These are phyloP conservation scores for Prunella himalayana DNA, from an alignment of 2,113 vertebrate genomes.

Conservation along the genomic window DNA sequence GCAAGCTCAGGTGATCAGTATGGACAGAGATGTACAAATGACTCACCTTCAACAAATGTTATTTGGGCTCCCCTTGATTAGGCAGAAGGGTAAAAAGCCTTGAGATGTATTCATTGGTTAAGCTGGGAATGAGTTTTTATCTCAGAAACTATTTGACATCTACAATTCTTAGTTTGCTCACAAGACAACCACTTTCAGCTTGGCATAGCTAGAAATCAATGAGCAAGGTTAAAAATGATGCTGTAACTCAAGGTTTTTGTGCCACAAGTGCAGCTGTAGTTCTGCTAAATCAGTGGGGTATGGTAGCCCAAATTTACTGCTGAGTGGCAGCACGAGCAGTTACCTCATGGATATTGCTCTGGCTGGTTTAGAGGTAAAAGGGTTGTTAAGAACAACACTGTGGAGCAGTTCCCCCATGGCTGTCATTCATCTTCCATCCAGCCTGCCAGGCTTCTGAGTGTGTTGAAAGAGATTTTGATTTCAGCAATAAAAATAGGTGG, in stretches of 20 bases:
- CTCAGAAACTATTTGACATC: background rate
- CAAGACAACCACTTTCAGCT: background rate
- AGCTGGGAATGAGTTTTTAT: background rate
- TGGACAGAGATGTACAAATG: background rate
- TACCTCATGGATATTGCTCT: slow-evolving; percentile 22
- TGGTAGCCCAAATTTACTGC: background rate
- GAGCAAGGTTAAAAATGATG: background rate
- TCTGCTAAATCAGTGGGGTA: background rate
- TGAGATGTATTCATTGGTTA: background rate
- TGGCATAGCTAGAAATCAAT: background rate
- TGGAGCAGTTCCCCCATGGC: background rate
- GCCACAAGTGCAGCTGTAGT: background rate
- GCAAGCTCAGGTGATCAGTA: background rate
- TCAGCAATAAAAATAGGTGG: background rate
- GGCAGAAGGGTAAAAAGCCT: background rate
- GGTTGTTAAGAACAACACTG: background rate
- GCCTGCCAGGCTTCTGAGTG: background rate
- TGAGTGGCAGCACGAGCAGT: background rate
- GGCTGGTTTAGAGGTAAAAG: slow-evolving; percentile 15
- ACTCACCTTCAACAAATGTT: background rate
- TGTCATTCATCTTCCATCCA: slow-evolving; percentile 7
- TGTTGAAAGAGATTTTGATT: background rate
- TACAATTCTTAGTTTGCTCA: background rate
- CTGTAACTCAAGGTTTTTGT: background rate
- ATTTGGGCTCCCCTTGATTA: background rate